phyloP scores from a whole-genome alignment of 2,888 invertebrate genomes.

The Drosophila ochracea region DNA sequence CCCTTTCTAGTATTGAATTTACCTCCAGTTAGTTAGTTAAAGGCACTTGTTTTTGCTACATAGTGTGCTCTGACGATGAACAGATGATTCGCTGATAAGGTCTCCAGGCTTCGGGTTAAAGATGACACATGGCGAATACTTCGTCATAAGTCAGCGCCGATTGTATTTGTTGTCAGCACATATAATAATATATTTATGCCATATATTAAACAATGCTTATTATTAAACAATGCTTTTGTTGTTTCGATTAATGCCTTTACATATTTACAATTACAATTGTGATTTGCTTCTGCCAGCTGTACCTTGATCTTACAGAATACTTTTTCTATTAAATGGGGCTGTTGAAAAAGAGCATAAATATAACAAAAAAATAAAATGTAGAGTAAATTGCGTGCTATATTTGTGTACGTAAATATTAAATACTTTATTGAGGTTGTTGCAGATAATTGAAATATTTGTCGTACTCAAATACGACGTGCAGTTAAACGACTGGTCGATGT shows the following conservation, averaged over 20 bases:
- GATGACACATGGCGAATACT: conserved; percentile 44
- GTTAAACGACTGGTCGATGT: background rate
- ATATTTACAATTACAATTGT: conserved; percentile 44
- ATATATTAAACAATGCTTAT: conserved; percentile 8
- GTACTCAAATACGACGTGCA: conserved; percentile 9
- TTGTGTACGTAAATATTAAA: conserved; percentile 41
- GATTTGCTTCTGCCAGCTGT: conserved; percentile 44
- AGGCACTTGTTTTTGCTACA: background rate
- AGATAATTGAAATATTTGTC: conserved; percentile 49
- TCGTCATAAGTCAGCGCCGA: conserved; percentile 49
- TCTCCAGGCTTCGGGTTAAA: conserved; percentile 36
- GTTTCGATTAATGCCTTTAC: conserved; percentile 44
- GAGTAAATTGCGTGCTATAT: conserved; percentile 74
- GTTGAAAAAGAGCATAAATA: conserved; percentile 10
- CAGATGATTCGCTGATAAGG: conserved; percentile 37
- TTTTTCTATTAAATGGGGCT: conserved; percentile 43
- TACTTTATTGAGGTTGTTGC: conserved; percentile 57
- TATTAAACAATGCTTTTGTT: conserved; percentile 73
- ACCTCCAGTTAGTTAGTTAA: conserved; percentile 2
- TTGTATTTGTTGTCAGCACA: conserved; percentile 35
- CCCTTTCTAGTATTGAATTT: background rate
- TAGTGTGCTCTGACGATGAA: background rate
- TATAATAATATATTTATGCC: conserved; percentile 4
- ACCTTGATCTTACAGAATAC: conserved; percentile 72
- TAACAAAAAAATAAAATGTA: conserved; percentile 40